A percentile compares a stretch with the other conserved stretches of the same genome.
Evolutionary conservation across 1,140 invertebrate species (phyloP).

Genomic region (Caerostris extrusa): DNA sequence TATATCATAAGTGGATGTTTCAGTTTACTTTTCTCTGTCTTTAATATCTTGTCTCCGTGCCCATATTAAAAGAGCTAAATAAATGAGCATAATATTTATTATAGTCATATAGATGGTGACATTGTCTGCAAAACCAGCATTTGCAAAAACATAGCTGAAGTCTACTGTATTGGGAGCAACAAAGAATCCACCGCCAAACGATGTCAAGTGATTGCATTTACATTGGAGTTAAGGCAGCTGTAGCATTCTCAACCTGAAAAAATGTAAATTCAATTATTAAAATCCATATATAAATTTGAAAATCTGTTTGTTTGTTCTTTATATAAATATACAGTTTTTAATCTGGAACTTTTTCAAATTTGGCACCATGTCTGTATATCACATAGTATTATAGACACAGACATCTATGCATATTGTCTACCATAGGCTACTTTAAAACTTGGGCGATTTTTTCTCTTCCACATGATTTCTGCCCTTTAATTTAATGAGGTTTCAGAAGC

Average conservation of each 20-base stretch:
- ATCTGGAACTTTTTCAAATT: too few relatives aligned
- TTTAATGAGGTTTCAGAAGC: too few relatives aligned
- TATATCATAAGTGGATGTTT: not conserved
- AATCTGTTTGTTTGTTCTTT: too few relatives aligned
- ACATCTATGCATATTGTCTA: too few relatives aligned
- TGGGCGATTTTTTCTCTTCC: too few relatives aligned
- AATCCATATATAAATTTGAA: too few relatives aligned
- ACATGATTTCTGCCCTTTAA: too few relatives aligned
- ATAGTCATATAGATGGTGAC: slow-evolving; percentile 84
- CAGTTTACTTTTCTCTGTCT: slow-evolving; percentile 81
- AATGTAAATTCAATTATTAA: not conserved
- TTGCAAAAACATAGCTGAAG: slow-evolving; percentile 84
- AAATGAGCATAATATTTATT: slow-evolving; percentile 82
- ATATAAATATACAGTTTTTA: too few relatives aligned
- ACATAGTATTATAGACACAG: too few relatives aligned
- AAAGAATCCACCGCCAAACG: slow-evolving; percentile 84
- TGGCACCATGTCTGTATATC: too few relatives aligned
- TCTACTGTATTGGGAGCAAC: slow-evolving; percentile 84
- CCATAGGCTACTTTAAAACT: too few relatives aligned
- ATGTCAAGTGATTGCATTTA: slow-evolving; percentile 84
- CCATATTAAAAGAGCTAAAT: slow-evolving; percentile 82
- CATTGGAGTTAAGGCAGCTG: slow-evolving; percentile 81
- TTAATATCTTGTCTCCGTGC: slow-evolving; percentile 83
- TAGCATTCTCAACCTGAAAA: slow-evolving; percentile 79
- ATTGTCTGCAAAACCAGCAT: slow-evolving; percentile 84